Evolutionary conservation across 2,797 vertebrate genomes (phyloP).

Genomic region (Sebastes reedi): DNA sequence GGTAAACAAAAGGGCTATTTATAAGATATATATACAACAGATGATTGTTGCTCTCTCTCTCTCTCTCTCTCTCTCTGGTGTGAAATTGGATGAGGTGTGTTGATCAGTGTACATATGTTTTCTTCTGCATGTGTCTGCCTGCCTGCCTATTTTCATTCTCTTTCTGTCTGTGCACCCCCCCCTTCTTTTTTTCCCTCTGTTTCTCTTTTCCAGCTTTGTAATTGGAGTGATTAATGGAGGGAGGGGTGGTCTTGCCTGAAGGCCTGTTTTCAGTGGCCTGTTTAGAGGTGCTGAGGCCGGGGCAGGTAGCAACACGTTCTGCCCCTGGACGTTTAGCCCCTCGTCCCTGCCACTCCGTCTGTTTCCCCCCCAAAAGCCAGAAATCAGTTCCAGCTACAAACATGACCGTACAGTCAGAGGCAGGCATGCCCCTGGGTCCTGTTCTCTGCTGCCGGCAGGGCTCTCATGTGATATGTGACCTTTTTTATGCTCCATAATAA

Average conservation of each 20-base stretch:
- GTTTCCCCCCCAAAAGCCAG: constrained; percentile 51
- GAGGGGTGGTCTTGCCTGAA: constrained; percentile 75
- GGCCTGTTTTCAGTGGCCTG: constrained; percentile 73
- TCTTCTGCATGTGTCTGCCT: constrained; percentile 4
- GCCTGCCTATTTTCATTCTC: constrained; percentile 46
- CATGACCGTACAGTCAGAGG: constrained; percentile 58
- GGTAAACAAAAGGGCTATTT: background rate
- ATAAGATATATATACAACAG: background rate
- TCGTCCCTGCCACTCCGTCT: constrained; percentile 70
- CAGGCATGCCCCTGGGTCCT: constrained; percentile 32
- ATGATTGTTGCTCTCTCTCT: background rate
- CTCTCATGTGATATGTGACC: constrained; percentile 46
- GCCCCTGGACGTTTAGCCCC: constrained; percentile 72
- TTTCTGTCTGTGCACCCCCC: constrained; percentile 25
- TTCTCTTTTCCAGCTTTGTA: constrained; percentile 73
- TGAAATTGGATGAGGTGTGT: background rate
- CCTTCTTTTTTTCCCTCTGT: constrained; percentile 4
- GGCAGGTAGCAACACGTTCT: constrained; percentile 77
- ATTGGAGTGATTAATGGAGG: constrained; percentile 82
- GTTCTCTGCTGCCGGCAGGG: constrained; percentile 1
- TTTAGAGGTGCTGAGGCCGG: constrained; percentile 63
- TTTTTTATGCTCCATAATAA: constrained; percentile 50
- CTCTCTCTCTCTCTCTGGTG: background rate
- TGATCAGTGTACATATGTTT: constrained; percentile 7
- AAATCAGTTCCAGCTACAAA: constrained; percentile 58